Conservation (phyloP, 1,140 invertebrate genomes). For the Drosophila grimshawi region DNA sequence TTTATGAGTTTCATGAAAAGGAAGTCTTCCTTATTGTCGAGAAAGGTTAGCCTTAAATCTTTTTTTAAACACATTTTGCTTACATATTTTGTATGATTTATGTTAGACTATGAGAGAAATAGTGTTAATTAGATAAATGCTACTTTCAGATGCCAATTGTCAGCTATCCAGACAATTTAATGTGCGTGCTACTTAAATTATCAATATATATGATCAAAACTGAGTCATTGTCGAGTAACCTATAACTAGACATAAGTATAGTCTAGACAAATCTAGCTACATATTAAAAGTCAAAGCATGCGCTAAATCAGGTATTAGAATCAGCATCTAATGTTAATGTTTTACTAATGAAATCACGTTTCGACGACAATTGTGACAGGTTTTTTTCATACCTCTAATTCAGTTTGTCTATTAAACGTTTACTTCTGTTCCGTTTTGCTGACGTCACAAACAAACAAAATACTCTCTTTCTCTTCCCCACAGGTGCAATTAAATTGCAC, state of each 20-base stretch:
- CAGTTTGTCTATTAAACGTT: conserved; percentile 36
- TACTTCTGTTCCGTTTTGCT: conserved; percentile 25
- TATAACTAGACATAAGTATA: conserved; percentile 4
- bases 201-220: background rate
- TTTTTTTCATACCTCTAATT: conserved; percentile 11
- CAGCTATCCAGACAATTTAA: background rate
- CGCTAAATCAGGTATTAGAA: conserved; percentile 4
- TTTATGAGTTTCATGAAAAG: background rate
- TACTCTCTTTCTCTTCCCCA: conserved; percentile 25
- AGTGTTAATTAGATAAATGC: conserved; percentile 10
- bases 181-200: background rate
- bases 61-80: background rate
- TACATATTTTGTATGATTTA: background rate
- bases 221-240: background rate
- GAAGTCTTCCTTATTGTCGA: background rate
- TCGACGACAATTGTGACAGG: conserved; percentile 18
- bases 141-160: background rate
- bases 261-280: background rate
- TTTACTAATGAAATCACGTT: conserved; percentile 39
- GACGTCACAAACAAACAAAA: conserved; percentile 48
- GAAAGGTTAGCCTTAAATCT: background rate
- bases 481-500: conserved; percentile 56
- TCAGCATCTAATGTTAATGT: conserved; percentile 12
- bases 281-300: conserved; percentile 26
- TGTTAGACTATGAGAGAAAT: no score